Evolutionary conservation across 2,113 vertebrate genomes (phyloP), one percentile per base, ranked within the genome.

Genomic region (Eurystomus gularis): DNA sequence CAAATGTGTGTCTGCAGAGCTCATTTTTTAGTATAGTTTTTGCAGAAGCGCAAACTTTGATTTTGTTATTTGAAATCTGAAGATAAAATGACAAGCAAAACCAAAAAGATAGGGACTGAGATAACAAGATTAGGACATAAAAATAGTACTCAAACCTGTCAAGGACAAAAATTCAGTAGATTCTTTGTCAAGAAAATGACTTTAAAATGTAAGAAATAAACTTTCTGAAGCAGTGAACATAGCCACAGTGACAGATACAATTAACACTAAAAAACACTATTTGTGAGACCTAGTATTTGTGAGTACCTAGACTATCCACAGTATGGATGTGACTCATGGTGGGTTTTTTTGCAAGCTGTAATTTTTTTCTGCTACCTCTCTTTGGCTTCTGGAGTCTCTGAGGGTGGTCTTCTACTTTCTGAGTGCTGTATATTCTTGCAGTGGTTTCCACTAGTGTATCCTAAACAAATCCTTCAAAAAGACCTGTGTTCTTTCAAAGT

Each of bases 61-160:
- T 57, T 94, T 90, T 77, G n/a, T 68, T 80, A 68, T 91, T 91
- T 92, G 69, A 93, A 94, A 92, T 80, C 57, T 82, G 71, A 86
- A 96, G 86, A 92, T 90, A 91, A 94, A 96, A 90, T 31, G 83
- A 11, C 37, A 33, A 80, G 44, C 7, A 82, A 94, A 84, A 68
- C 5, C 29, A 79, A 51, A 88, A 91, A 90, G 62, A 91, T 70
- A 70, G 48, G 52, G 31, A 55, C 14, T 57, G n/a, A 88, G 64
- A 95, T 94, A 96, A 95, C 48, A 90, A 77, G 62, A 85, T 82
- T 79, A 91, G 28, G 58, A 89, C 13, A 91, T 82, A 33, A 86
- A 87, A 70, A 88, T 44, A 94, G 39, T 69, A 68, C 42, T 86
- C 76, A 90, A 90, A 86, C 24, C n/a, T 62, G 26, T 90, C 61